Conservation (phyloP, 2,888 invertebrate genomes). For the Pachydiplax longipennis region DNA sequence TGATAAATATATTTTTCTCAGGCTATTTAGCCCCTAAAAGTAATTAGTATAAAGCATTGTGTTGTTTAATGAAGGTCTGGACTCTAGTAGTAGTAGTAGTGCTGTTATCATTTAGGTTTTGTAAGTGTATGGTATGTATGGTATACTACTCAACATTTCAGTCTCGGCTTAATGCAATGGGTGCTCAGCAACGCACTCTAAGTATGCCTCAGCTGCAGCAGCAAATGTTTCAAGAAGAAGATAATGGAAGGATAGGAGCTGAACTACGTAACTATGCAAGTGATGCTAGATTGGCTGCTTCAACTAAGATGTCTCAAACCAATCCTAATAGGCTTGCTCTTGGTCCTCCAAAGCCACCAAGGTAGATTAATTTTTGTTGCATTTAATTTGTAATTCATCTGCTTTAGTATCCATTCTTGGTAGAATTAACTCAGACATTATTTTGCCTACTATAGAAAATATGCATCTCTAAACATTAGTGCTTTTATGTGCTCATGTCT, state of each 20-base stretch:
- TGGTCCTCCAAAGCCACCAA: constrained; percentile 72
- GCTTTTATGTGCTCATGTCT: no score
- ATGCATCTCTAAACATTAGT: no score
- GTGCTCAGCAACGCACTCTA: constrained; percentile 68
- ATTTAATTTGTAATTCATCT: no score
- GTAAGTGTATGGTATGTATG: no score
- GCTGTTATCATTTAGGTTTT: no score
- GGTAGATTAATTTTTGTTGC: constrained; percentile 53
- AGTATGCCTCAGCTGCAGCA: constrained; percentile 79
- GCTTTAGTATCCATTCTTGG: no score
- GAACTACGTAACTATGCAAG: constrained; percentile 49
- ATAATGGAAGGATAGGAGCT: background rate
- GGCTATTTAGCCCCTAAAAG: no score
- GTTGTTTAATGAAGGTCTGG: no score
- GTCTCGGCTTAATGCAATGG: constrained; percentile 5
- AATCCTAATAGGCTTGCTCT: constrained; percentile 45
- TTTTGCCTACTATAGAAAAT: no score
- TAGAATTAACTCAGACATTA: no score
- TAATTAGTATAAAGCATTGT: no score
- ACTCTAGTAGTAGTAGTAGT: no score
- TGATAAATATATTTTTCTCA: background rate
- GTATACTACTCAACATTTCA: background rate
- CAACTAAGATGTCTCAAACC: constrained; percentile 46
- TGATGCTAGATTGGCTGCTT: constrained; percentile 48
- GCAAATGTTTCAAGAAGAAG: constrained; percentile 20